Evolutionary conservation across 2,888 invertebrate species (phyloP), one percentile per base, ranked within the genome.

Genomic region (Linyphia triangularis): DNA sequence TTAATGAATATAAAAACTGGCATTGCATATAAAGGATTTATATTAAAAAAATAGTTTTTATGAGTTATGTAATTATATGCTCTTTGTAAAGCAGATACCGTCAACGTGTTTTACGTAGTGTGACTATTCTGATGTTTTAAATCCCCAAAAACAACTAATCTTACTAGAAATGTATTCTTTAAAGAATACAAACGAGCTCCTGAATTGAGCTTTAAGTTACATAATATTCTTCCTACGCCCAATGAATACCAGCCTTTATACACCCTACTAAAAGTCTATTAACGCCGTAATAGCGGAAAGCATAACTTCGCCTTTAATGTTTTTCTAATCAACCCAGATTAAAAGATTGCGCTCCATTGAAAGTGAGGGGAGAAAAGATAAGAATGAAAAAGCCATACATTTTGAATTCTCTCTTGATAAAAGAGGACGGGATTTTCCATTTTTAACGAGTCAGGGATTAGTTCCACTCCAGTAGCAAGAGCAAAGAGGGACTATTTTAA

Each of bases 401-500:
- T 78, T 65, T 22, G 28, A 28, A 28, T 63, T 63, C 63, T 75
- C 22, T 51, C 51, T 16, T 1, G 24, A 24, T n/a, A 40, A 69
- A 22, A 69, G 59, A 57, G 69, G 57, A 82, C 43, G 65, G 65
- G 43, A n/a, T 78, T 78, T 78, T 65, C 65, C 65, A 63, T 78
- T 70, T 61, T 73, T 78, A 43, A 26, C 26, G 37, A 82, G 59
- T 82, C n/a, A n/a, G 59, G 72, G 72, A 82, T 82, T 82, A 72
- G 82, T 82, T 70, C n/a, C 72, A 33, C 82, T 72, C 72, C 70
- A 63, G 30, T 72, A 61, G 72, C 16, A 65, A 24, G 30, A 72
- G 37, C 19, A 28, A 7, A 24, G 57, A 51, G 40, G 61, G 43
- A 70, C 61, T 72, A n/a, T 43, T n/a, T 13, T 24, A 40, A 26